Evolutionary conservation across 1,140 invertebrate species (phyloP), one percentile per base, ranked within the genome.

Genomic region (Papilio machaon): DNA sequence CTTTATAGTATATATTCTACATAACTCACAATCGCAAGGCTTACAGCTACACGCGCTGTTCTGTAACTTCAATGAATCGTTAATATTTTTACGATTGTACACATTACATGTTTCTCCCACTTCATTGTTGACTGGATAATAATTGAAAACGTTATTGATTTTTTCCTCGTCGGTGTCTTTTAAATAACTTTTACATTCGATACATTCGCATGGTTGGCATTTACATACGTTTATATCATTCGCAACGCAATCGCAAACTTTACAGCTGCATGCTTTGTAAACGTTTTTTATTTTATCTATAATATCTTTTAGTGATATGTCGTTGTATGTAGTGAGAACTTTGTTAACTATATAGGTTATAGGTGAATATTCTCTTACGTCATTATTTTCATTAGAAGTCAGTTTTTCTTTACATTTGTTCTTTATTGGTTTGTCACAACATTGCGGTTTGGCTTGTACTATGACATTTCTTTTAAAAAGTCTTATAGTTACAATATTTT

Each of bases 241-340:
- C 0, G 83, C 83, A n/a, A 82, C 73, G 64, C 92, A 94, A 80
- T 92, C 89, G 60, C 92, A 93, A 17, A 92, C 86, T 85, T 91
- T 92, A 67, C 91, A 94, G 74, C 87, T 92, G 58, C 92, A 94
- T 2, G 90, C 90, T 38, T 89, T 87, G 46, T 91, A 94, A 64
- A 86, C 85, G 82, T 91, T 91, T 81, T 90, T 88, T 70, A 93
- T 83, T 82, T 80, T 86, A 64, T 85, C 86, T 19, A 90, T 82
- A 60, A 94, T 88, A 75, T 92, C 86, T 58, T 81, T 82, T 84
- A 87, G 89, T 11, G 83, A 79, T 54, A 86, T 64, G 58, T 82
- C 82, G 47, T 81, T 82, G 47, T 70, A n/a, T 38, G 67, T 85
- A 19, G 60, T 52, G 4, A 73, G 60, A 47, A 64, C 35, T 82